Conservation (phyloP, 2,888 invertebrate genomes). For the Phyllotreta striolata region DNA sequence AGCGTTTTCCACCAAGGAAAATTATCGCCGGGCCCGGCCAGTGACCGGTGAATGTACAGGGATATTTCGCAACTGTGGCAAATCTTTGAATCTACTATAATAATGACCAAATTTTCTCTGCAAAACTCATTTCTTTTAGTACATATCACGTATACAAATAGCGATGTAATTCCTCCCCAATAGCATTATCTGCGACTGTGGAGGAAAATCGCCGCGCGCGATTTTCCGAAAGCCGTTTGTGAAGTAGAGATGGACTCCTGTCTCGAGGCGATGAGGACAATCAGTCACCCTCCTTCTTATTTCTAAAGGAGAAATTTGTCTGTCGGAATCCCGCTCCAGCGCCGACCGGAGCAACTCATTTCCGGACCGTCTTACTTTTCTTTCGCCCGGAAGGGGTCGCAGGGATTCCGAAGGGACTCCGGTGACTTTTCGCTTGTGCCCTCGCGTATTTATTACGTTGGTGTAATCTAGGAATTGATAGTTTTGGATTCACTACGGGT, state of each 20-base stretch:
- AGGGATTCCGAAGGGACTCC: background rate
- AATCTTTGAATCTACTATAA: too few relatives aligned
- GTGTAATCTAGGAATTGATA: too few relatives aligned
- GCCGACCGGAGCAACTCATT: slow-evolving; percentile 53
- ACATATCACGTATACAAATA: too few relatives aligned
- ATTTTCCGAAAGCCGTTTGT: slow-evolving; percentile 52
- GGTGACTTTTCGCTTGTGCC: background rate
- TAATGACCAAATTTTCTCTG: too few relatives aligned
- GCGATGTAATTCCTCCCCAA: background rate
- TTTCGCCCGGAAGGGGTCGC: slow-evolving; percentile 31
- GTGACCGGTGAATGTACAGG: too few relatives aligned
- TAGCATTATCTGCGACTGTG: slow-evolving; percentile 35
- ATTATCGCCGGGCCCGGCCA: background rate
- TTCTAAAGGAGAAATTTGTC: slow-evolving; percentile 58
- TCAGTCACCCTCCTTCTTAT: slow-evolving; percentile 60
- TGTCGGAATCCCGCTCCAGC: slow-evolving; percentile 52
- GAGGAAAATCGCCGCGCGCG: slow-evolving; percentile 47
- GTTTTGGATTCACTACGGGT: too few relatives aligned
- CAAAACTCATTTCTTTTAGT: too few relatives aligned
- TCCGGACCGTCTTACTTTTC: slow-evolving; percentile 51
- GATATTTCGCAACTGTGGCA: too few relatives aligned
- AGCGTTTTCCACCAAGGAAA: slow-evolving; percentile 42
- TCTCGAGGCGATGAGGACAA: slow-evolving; percentile 61
- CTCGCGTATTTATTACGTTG: too few relatives aligned
- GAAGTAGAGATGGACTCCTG: slow-evolving; percentile 57